Base-by-base conservation (phyloP, 2,113 vertebrate genomes). In the Sardina pilchardus region DNA sequence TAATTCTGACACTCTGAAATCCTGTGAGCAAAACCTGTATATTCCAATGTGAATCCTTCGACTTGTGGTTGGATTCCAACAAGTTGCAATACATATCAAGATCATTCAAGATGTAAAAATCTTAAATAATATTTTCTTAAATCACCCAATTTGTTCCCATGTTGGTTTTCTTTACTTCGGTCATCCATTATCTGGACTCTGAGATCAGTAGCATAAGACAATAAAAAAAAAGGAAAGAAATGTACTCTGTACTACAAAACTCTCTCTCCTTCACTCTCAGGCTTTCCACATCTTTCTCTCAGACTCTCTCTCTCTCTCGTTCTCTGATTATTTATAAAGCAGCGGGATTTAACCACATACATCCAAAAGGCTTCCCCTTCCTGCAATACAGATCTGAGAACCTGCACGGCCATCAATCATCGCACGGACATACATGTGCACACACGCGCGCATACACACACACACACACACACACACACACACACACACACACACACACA, bases 301-400 rank as follows among this genome's bases (percentile, higher is more conserved):
- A 24, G 1, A 3, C 53, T 56, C 53, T 24, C 53, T 24, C 53
- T n/a, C 19, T 8, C 19, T 59, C 56, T 63, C 56, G n/a, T 24
- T 63, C 24, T 63, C 21, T 26, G 56, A 63, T 63, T 63, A 63
- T 63, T 53, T 63, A 63, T n/a, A 63, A 63, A 63, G 56, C 56
- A 26, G 56, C 24, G 56, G 56, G 56, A 63, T 63, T 53, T 63
- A 63, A 63, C 56, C 56, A 63, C 56, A 63, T 63, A 63, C 24
- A 63, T 63, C 56, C 56, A 63, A n/a, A 63, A 63, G 56, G 56
- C 56, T 63, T 63, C 56, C 56, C 9, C 56, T 63, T 63, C 56
- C 56, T 63, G 56, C 56, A 63, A 63, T n/a, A 63, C 24, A 63
- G 56, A 63, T 63, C 56, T 63, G 56, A 63, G 56, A 63, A 63